A percentile compares a stretch with the other conserved stretches of the same genome.
Evolutionary conservation across 2,113 vertebrate genomes (phyloP).

Genomic region (Desmodus rotundus): DNA sequence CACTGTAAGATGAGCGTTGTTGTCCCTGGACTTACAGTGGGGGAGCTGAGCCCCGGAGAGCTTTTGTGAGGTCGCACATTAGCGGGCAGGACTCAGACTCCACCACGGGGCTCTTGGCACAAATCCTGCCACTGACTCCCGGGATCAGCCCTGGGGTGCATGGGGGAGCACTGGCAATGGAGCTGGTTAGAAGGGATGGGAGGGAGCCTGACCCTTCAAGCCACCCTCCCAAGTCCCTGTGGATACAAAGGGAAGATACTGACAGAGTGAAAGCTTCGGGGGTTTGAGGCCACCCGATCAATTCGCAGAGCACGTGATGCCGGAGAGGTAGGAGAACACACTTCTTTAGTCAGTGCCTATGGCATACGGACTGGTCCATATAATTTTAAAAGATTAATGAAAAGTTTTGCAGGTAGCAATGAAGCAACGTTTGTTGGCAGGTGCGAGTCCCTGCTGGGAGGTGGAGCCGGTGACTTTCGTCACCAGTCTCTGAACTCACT

Average conservation of each 20-base stretch:
- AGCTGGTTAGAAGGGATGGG: background rate
- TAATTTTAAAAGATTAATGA: background rate
- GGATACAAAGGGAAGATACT: background rate
- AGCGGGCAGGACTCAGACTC: background rate
- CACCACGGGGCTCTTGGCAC: background rate
- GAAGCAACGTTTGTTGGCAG: background rate
- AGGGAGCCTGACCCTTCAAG: background rate
- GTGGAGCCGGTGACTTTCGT: background rate
- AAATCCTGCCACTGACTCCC: background rate
- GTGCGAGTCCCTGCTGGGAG: background rate
- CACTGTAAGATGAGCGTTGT: background rate
- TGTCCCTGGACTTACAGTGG: background rate
- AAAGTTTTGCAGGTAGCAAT: background rate
- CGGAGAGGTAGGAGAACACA: background rate
- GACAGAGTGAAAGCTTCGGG: background rate
- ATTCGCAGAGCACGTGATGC: fast-evolving
- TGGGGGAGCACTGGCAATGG: background rate
- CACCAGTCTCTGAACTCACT: conserved; percentile 12
- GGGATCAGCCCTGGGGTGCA: background rate
- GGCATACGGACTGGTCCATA: fast-evolving
- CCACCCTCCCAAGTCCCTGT: background rate
- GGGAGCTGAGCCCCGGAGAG: background rate
- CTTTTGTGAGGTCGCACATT: background rate
- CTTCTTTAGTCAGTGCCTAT: background rate
- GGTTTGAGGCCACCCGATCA: background rate